Conservation (phyloP, 2,888 invertebrate species). For the Ophion ellenae region DNA sequence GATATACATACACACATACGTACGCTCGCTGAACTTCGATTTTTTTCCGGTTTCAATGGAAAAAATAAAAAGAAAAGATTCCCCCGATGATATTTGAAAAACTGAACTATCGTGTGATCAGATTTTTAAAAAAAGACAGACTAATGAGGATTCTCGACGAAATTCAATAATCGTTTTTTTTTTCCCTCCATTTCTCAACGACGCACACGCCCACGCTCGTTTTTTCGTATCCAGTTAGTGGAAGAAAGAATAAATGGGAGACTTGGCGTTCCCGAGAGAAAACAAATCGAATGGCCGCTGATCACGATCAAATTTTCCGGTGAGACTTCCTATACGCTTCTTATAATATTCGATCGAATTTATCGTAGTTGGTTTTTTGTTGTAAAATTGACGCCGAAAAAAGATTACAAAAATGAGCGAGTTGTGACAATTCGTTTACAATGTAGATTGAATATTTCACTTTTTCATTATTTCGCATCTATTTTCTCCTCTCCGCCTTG, state of each 20-base stretch:
- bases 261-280: slow-evolving; percentile 18
- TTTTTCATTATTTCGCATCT: slow-evolving; percentile 7
- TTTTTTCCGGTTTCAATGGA: slow-evolving; percentile 50
- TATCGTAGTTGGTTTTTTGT: background rate
- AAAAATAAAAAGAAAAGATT: slow-evolving; percentile 22
- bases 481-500: background rate
- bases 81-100: slow-evolving; percentile 34
- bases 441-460: slow-evolving; percentile 34
- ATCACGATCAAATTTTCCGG: slow-evolving; percentile 16
- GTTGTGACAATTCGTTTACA: slow-evolving; percentile 36
- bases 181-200: background rate
- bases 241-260: slow-evolving; percentile 35
- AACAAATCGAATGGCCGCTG: slow-evolving; percentile 37
- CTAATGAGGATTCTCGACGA: slow-evolving; percentile 21
- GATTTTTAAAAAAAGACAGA: slow-evolving; percentile 15
- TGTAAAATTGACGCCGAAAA: slow-evolving; percentile 47
- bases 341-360: slow-evolving; percentile 43
- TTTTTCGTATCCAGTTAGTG: slow-evolving; percentile 22
- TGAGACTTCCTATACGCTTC: slow-evolving; percentile 12
- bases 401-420: slow-evolving; percentile 40
- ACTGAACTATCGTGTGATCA: slow-evolving; percentile 21
- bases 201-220: slow-evolving; percentile 8
- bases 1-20: background rate
- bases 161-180: slow-evolving; percentile 30
- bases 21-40: slow-evolving; percentile 38